A percentile compares a stretch with the other conserved stretches of the same genome.
These are phyloP conservation scores for Mionectes macconnelli DNA, from an alignment of 2,113 vertebrate genomes.

Conservation along the genomic window DNA sequence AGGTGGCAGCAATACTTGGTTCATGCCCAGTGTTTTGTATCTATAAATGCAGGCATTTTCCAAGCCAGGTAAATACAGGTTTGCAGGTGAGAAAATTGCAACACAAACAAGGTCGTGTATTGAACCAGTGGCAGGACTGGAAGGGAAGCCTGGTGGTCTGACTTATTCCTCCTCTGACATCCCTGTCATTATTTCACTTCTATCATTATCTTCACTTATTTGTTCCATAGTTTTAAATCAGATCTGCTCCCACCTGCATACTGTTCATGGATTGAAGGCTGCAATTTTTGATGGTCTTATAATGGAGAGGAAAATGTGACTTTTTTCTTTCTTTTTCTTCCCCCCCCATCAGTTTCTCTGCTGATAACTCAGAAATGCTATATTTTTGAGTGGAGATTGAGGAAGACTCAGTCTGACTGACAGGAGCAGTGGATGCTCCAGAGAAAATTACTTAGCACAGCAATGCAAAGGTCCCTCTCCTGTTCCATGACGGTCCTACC, in stretches of 20 bases:
- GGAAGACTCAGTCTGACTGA: neutral
- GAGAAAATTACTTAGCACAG: neutral
- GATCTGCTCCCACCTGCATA: neutral
- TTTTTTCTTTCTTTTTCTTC: rapidly evolving
- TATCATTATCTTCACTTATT: neutral
- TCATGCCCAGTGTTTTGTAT: neutral
- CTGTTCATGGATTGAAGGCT: neutral
- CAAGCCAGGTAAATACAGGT: neutral
- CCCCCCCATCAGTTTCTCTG: neutral
- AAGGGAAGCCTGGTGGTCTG: neutral
- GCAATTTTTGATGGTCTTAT: neutral
- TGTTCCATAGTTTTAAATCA: neutral
- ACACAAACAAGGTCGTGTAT: neutral
- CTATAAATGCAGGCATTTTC: neutral
- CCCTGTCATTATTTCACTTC: neutral
- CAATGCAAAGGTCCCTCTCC: neutral
- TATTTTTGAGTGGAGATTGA: neutral
- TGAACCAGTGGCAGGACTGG: neutral
- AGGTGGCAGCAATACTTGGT: neutral
- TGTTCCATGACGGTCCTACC: neutral
- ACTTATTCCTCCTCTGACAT: neutral
- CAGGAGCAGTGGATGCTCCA: neutral
- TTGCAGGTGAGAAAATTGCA: neutral
- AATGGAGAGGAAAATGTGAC: neutral
- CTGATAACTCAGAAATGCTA: neutral